Conservation (phyloP, 2,113 vertebrate genomes). For the Calyptomena viridis region DNA sequence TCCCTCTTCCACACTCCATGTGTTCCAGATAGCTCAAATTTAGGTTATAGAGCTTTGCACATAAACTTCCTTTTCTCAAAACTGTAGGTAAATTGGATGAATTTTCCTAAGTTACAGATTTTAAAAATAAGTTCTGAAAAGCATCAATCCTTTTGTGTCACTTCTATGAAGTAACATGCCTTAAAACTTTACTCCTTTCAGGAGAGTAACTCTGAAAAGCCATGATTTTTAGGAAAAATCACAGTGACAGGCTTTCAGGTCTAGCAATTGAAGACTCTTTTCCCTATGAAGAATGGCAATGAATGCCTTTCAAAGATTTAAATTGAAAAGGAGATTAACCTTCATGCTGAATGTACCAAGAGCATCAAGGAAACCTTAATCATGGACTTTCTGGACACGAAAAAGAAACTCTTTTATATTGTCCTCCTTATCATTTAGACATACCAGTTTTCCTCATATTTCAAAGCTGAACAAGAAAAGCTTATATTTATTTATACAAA, state of each 20-base stretch:
- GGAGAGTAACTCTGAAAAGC: constrained; percentile 13
- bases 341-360: not conserved
- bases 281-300: constrained; percentile 3
- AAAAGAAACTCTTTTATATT: not conserved
- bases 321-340: not conserved
- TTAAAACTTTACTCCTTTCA: constrained; percentile 30
- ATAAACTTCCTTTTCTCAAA: not conserved
- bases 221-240: constrained; percentile 43
- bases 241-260: constrained; percentile 15
- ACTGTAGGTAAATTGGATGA: not conserved
- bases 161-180: not conserved
- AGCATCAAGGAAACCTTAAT: not conserved
- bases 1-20: not conserved
- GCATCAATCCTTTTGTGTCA: constrained; percentile 3
- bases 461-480: not conserved
- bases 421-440: not conserved
- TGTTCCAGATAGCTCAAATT: not conserved
- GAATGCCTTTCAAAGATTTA: constrained; percentile 8
- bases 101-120: not conserved
- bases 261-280: not conserved
- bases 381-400: not conserved
- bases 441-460: not conserved
- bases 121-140: constrained; percentile 13
- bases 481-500: not conserved
- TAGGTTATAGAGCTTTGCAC: not conserved